phyloP scores from a whole-genome alignment of 1,140 invertebrate genomes.

The Odontomachus brunneus region DNA sequence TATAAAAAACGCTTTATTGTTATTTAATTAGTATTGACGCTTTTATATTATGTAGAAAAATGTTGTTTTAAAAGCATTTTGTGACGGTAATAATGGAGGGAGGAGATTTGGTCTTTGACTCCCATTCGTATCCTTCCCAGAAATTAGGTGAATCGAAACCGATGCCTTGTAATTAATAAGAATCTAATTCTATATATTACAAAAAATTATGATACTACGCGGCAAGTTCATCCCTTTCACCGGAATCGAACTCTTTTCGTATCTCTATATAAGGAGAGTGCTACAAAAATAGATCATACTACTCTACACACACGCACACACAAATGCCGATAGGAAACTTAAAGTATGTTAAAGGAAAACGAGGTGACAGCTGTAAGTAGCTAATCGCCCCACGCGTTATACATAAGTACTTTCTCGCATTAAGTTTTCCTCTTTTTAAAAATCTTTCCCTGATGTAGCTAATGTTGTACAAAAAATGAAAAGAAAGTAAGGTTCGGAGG shows the following conservation, averaged over 20 bases:
- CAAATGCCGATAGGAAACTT: background rate
- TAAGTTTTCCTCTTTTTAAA: background rate
- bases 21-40: too few relatives aligned
- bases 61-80: background rate
- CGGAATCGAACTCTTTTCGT: background rate
- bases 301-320: too few relatives aligned
- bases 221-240: slow-evolving; percentile 29
- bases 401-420: background rate
- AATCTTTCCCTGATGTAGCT: background rate
- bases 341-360: background rate
- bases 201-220: slow-evolving; percentile 41
- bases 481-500: background rate
- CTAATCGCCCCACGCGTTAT: background rate
- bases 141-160: slow-evolving; percentile 49
- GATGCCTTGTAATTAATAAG: slow-evolving; percentile 47
- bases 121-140: slow-evolving; percentile 37
- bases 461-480: background rate
- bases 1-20: too few relatives aligned
- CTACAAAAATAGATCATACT: background rate
- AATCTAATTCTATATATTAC: slow-evolving; percentile 45
- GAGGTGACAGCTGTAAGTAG: background rate
- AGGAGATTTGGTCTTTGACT: slow-evolving; percentile 52
- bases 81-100: too few relatives aligned
- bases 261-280: background rate
- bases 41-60: background rate